A percentile compares a stretch with the other conserved stretches of the same genome.
Conservation (phyloP, 2,113 vertebrate genomes). For the Trichechus manatus region DNA sequence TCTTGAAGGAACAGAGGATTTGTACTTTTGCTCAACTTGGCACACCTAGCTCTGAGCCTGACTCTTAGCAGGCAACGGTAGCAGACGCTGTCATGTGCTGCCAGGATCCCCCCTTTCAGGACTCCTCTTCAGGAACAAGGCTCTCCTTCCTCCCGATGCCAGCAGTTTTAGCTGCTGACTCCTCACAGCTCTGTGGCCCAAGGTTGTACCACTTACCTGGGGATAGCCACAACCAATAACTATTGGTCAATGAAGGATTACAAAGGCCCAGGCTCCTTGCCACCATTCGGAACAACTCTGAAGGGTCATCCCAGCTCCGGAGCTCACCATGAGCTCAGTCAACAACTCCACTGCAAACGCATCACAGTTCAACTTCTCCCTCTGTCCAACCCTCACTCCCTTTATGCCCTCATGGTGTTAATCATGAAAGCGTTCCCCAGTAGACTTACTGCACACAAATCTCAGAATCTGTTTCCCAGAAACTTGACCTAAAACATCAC, state of each 20-base stretch:
- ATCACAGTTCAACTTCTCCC: not conserved
- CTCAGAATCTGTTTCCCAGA: not conserved
- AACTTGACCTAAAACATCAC: not conserved
- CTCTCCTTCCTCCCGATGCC: not conserved
- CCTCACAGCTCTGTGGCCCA: not conserved
- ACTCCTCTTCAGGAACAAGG: not conserved
- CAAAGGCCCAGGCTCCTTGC: not conserved
- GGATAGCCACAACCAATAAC: not conserved
- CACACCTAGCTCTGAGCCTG: not conserved
- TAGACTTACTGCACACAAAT: not conserved
- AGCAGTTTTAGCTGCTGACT: not conserved
- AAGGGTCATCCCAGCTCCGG: not conserved
- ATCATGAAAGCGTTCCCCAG: not conserved
- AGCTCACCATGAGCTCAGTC: accelerated
- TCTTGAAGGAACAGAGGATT: not conserved
- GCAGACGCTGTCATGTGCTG: not conserved
- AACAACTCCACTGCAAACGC: not conserved
- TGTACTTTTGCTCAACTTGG: not conserved
- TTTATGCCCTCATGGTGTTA: not conserved
- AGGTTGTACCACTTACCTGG: not conserved
- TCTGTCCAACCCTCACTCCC: too few relatives aligned
- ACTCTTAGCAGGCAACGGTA: not conserved
- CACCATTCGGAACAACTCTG: not conserved
- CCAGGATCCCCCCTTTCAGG: not conserved
- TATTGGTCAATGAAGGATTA: not conserved